Base-by-base conservation (phyloP, 2,888 invertebrate species). In the Meta bourneti region DNA sequence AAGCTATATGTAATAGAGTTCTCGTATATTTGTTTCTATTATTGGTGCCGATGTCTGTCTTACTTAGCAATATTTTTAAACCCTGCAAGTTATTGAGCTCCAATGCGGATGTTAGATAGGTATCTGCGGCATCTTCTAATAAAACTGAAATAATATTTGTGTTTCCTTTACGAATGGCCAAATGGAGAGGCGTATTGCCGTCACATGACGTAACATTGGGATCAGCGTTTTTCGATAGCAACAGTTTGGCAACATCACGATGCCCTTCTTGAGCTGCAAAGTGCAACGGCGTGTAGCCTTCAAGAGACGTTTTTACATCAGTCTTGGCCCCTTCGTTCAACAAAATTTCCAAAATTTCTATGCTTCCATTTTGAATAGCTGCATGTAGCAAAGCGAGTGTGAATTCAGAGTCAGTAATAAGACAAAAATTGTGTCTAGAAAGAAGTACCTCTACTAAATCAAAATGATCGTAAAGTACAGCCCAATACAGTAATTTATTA, bases 151-250 rank as follows among this genome's bases (percentile, higher is more conserved):
- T 8, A 9, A 82, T 51, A 16, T 82, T 49, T 9, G 19, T 51
- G 11, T 0, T 9, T 7, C 72, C 82, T 1, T 82, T 82, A 4
- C 20, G 11, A 51, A 49, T 11, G 51, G 82, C 82, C 13, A 82
- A 34, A 71, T 82, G 82, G 19, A 82, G 49, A 19, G 82, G n/a
- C 48, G 71, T 82, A 11, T n/a, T 8, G 7, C 71, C 71, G 34
- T 51, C 51, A n/a, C 13, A 48, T n/a, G 51, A 16, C 1, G 20
- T 6, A n/a, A 51, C 51, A 49, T 77, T 77, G n/a, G 77, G 77
- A 19, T 77, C 51, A 1, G 77, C 77, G 48, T 16, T 16, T 6
- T 51, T 51, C 13, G 77, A 77, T 2, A 77, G 51, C 8, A 77
- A 13, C n/a, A 77, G 7, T 49, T 77, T 8, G 13, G 51, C 61